A percentile compares a stretch with the other conserved stretches of the same genome.
phyloP scores from a whole-genome alignment of 2,113 vertebrate species.

The Campylomormyrus tamandua region DNA sequence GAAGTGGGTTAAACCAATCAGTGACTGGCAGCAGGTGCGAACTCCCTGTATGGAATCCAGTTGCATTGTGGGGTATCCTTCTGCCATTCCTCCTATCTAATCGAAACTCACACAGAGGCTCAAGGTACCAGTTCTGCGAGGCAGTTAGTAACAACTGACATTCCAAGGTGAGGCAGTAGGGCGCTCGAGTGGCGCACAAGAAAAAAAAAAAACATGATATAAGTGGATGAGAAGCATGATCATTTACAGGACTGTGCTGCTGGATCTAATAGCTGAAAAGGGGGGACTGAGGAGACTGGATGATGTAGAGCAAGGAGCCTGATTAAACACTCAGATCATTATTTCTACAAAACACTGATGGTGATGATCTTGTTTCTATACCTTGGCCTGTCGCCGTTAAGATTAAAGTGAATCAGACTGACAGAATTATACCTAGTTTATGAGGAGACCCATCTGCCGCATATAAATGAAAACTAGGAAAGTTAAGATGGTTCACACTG shows the following conservation, averaged over 20 bases:
- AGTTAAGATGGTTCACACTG: not conserved
- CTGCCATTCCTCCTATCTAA: not conserved
- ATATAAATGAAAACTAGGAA: not conserved
- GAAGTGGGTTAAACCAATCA: not conserved
- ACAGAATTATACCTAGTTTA: not conserved
- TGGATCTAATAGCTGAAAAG: not conserved
- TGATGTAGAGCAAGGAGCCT: not conserved
- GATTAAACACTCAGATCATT: slow-evolving; percentile 1
- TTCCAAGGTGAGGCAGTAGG: not conserved
- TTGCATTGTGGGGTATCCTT: not conserved
- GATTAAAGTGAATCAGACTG: not conserved
- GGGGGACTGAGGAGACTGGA: too few species aligned
- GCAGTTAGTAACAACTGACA: not conserved
- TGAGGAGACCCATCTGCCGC: not conserved
- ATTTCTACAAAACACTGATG: not conserved
- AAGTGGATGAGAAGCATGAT: not conserved
- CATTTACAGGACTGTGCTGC: not conserved
- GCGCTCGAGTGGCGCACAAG: not conserved
- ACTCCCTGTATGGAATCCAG: not conserved
- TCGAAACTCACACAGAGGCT: not conserved
- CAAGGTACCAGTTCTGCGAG: not conserved
- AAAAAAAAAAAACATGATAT: not conserved
- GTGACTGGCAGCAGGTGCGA: not conserved
- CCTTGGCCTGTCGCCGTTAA: not conserved
- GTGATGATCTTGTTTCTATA: not conserved